Base-by-base conservation (phyloP, 2,797 vertebrate genomes). In the Nannoperca australis region DNA sequence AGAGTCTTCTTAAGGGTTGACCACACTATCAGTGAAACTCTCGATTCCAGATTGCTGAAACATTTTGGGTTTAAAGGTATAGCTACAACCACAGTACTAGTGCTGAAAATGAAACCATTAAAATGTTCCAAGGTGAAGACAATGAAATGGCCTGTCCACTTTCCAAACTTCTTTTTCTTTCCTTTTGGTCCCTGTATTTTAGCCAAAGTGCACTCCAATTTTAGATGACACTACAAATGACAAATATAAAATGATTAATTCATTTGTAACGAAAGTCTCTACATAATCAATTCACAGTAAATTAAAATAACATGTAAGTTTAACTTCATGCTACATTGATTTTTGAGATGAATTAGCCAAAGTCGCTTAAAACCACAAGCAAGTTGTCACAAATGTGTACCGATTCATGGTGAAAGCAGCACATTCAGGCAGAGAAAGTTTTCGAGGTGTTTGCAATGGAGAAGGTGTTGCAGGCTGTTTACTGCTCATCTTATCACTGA, bases 381-480 rank as follows among this genome's bases (percentile, higher is more conserved):
- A 86, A 68, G 74, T 79, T 70, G 54, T 58, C 27, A 3, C 58
- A 76, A 70, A 84, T 85, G 75, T 73, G 58, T 9, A 18, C 22
- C 9, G 42, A 77, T 59, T 73, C 53, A 27, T 44, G 56, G 64
- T 42, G 66, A 58, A 34, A 44, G 67, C 63, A 42, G 64, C 34
- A 7, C 78, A 30, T n/a, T 67, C 17, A 38, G 18, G 18, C 62
- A 62, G 20, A 22, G 67, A 22, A 45, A 51, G 54, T 27, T 32
- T 24, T 45, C 0, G 6, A 45, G 22, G n/a, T 9, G 40, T 66
- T 50, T 20, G 58, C 27, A 30, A 47, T 69, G 65, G 53, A 36
- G 38, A 62, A 56, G 45, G 60, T 47, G 42, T 56, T 20, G 11
- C 18, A 24, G 34, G 47, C 53, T 76, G 56, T 72, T 68, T 58